phyloP scores from a whole-genome alignment of 1,140 invertebrate genomes.

The Pollicipes pollicipes region DNA sequence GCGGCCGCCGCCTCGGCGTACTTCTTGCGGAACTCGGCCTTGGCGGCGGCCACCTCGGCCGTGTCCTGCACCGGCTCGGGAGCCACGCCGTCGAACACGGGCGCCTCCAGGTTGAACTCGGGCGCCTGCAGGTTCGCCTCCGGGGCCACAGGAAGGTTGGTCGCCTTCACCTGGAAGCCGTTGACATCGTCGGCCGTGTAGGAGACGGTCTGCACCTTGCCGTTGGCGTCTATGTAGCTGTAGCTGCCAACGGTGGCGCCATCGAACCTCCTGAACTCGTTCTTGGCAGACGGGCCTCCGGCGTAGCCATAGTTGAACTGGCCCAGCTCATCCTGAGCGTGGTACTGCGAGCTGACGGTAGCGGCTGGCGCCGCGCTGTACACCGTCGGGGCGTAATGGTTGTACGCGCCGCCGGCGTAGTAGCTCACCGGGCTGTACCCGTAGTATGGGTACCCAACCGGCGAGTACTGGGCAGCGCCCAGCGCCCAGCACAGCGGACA shows the following conservation, averaged over 20 bases:
- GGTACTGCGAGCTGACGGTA: slow-evolving; percentile 15
- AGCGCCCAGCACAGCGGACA: not conserved
- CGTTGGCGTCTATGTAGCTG: slow-evolving; percentile 20
- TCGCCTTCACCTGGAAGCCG: slow-evolving; percentile 16
- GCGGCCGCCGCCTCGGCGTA: slow-evolving; percentile 16
- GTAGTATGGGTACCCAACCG: not conserved
- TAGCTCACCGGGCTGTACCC: not conserved
- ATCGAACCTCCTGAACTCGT: slow-evolving; percentile 17
- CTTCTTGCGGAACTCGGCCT: slow-evolving; percentile 13
- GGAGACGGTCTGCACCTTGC: slow-evolving; percentile 17
- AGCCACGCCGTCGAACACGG: slow-evolving; percentile 20
- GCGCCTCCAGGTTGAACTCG: not conserved
- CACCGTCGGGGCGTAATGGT: not conserved
- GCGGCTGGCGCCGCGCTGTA: slow-evolving; percentile 4
- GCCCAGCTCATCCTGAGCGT: slow-evolving; percentile 19
- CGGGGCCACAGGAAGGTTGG: slow-evolving; percentile 15
- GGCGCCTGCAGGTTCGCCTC: not conserved
- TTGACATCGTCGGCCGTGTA: slow-evolving; percentile 18
- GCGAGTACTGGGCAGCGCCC: not conserved
- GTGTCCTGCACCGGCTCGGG: slow-evolving; percentile 11
- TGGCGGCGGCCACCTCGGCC: slow-evolving; percentile 13
- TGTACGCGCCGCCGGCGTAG: slow-evolving; percentile 3
- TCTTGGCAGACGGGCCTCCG: slow-evolving; percentile 16
- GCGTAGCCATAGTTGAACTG: slow-evolving; percentile 42
- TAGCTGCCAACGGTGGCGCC: slow-evolving; percentile 17